A percentile compares a stretch with the other conserved stretches of the same genome.
Evolutionary conservation across 2,888 invertebrate genomes (phyloP).

Genomic region (Hydraecia micacea): DNA sequence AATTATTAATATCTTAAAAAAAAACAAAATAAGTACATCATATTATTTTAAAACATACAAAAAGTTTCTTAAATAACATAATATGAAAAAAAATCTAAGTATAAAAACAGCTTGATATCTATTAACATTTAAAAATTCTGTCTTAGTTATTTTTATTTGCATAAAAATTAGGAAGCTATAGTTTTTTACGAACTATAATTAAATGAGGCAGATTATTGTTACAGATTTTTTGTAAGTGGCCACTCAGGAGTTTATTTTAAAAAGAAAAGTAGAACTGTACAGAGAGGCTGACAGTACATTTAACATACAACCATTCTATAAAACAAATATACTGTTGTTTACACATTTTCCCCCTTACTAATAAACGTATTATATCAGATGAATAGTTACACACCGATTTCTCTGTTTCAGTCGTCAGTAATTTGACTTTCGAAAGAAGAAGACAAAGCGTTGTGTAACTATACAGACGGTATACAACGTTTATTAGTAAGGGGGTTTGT

Average conservation of each 20-base stretch:
- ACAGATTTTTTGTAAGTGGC: slow-evolving; percentile 22
- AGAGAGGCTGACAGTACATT: neutral
- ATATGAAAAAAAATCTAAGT: slow-evolving; percentile 2
- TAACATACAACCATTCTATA: neutral
- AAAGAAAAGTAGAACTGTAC: neutral
- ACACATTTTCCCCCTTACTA: neutral
- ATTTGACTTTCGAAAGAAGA: too few relatives aligned
- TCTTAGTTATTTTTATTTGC: neutral
- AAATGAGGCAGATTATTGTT: neutral
- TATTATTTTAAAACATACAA: neutral
- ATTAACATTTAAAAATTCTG: slow-evolving; percentile 4
- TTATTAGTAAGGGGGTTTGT: too few relatives aligned
- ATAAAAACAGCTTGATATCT: slow-evolving; percentile 18
- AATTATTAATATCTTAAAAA: slow-evolving; percentile 1
- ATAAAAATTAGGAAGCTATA: neutral
- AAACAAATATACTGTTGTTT: neutral
- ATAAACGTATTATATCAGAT: too few relatives aligned
- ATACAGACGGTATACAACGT: too few relatives aligned
- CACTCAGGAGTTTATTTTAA: slow-evolving; percentile 4
- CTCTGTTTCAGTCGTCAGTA: too few relatives aligned
- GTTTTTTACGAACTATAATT: neutral
- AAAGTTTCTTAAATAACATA: slow-evolving; percentile 21
- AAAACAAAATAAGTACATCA: slow-evolving; percentile 28
- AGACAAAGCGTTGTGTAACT: too few relatives aligned
- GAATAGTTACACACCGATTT: too few relatives aligned